Percentiles rank a stretch among this genome's conserved stretches.
Evolutionary conservation across 2,113 vertebrate genomes (phyloP).

Genomic region (Pleuronectes platessa): DNA sequence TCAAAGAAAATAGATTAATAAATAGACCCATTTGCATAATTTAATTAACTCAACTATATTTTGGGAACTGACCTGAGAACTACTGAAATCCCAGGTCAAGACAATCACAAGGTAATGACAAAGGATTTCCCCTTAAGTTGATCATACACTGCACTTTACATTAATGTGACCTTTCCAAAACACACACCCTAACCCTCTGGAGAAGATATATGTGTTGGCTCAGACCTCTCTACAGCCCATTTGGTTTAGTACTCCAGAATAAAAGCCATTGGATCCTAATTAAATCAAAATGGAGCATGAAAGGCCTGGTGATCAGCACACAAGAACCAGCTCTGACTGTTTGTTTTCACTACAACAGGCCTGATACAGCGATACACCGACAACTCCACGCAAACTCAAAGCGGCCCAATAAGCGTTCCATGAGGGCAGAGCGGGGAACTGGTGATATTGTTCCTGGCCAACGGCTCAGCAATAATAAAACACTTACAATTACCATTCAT

Average conservation of each 20-base stretch:
- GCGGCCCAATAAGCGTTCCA: slow-evolving; percentile 33
- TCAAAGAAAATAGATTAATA: slow-evolving; percentile 29
- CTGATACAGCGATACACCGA: slow-evolving; percentile 55
- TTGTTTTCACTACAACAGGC: slow-evolving; percentile 70
- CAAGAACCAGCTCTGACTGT: slow-evolving; percentile 51
- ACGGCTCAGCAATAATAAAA: slow-evolving; percentile 66
- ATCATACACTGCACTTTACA: slow-evolving; percentile 6
- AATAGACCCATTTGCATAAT: slow-evolving; percentile 21
- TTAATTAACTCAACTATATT: slow-evolving; percentile 32
- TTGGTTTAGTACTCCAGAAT: slow-evolving; percentile 60
- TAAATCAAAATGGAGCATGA: slow-evolving; percentile 80
- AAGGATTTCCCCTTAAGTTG: slow-evolving; percentile 2
- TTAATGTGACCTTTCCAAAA: slow-evolving; percentile 23
- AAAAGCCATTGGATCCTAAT: slow-evolving; percentile 74
- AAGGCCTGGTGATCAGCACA: slow-evolving; percentile 65
- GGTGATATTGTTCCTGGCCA: slow-evolving; percentile 58
- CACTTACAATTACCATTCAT: slow-evolving; percentile 67
- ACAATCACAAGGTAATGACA: slow-evolving; percentile 13
- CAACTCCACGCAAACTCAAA: slow-evolving; percentile 60
- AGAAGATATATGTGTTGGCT: slow-evolving; percentile 64
- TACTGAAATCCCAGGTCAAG: slow-evolving; percentile 17
- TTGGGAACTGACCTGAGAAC: slow-evolving; percentile 22
- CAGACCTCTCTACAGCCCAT: slow-evolving; percentile 52
- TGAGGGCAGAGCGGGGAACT: slow-evolving; percentile 27
- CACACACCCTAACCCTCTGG: slow-evolving; percentile 39